A percentile compares a stretch with the other conserved stretches of the same genome.
phyloP scores from a whole-genome alignment of 2,888 invertebrate species.

The Drosophila yooni region DNA sequence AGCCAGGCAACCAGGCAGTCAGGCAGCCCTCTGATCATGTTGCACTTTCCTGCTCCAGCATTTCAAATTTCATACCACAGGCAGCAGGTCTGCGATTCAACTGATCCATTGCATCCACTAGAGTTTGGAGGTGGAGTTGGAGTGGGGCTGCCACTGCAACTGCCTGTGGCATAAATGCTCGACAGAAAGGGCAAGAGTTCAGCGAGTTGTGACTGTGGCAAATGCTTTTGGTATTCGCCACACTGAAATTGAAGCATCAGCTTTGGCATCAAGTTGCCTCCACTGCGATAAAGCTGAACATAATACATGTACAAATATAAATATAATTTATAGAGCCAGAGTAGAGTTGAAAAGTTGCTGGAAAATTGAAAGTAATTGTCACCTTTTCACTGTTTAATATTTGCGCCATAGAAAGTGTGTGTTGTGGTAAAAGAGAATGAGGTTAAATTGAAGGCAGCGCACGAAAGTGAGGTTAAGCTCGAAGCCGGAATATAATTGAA shows the following conservation, averaged over 20 bases:
- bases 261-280: conserved; percentile 55
- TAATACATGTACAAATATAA: conserved; percentile 7
- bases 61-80: conserved; percentile 53
- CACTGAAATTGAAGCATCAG: conserved; percentile 60
- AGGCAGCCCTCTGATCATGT: conserved; percentile 61
- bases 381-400: conserved; percentile 50
- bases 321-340: conserved; percentile 33
- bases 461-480: conserved; percentile 36
- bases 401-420: conserved; percentile 52
- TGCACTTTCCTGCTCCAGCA: conserved; percentile 70
- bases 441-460: conserved; percentile 27
- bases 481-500: conserved; percentile 3
- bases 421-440: conserved; percentile 20
- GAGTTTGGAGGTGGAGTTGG: conserved; percentile 1
- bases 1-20: conserved; percentile 1
- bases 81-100: conserved; percentile 55
- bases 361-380: conserved; percentile 78
- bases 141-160: conserved; percentile 32
- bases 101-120: conserved; percentile 13
- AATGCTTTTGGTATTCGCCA: conserved; percentile 47
- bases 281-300: conserved; percentile 12
- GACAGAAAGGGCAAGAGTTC: conserved; percentile 80
- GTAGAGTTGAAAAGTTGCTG: conserved; percentile 28
- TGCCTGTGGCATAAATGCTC: conserved; percentile 72
- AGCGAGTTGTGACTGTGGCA: conserved; percentile 73